These are phyloP conservation scores for Pseudomyrmex gracilis DNA, from an alignment of 1,140 invertebrate genomes.

Conservation along the genomic window DNA sequence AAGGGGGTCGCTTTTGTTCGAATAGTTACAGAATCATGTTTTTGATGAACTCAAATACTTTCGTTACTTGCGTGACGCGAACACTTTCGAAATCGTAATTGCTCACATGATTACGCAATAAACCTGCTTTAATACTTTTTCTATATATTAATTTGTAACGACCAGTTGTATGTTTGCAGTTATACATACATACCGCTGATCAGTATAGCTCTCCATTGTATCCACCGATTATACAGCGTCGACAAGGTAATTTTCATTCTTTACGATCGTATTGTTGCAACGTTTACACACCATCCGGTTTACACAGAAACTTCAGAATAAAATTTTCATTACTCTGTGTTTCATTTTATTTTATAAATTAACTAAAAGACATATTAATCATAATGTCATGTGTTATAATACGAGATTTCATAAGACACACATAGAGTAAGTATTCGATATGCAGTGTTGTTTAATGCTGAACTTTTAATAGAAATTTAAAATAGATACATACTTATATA, in stretches of 20 bases:
- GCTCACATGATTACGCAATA: not conserved
- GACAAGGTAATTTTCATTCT: slow-evolving; percentile 19
- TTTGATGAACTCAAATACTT: not conserved
- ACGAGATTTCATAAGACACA: too few species aligned
- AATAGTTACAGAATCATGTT: not conserved
- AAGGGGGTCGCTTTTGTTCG: not conserved
- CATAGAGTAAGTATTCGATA: too few species aligned
- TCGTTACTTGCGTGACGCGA: not conserved
- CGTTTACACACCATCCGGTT: not conserved
- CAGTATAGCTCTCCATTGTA: not conserved
- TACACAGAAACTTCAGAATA: not conserved
- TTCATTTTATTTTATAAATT: too few species aligned
- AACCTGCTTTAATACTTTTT: not conserved
- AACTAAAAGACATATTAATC: too few species aligned
- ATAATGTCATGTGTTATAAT: too few species aligned
- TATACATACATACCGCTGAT: not conserved
- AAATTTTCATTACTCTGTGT: not conserved
- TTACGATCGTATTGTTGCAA: not conserved
- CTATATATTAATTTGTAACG: not conserved
- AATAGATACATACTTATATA: too few species aligned
- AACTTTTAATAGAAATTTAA: too few species aligned
- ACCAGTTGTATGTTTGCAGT: not conserved
- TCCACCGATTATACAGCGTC: not conserved
- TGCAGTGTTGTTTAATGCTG: too few species aligned
- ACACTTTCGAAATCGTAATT: not conserved